Percentiles rank a stretch among this genome's conserved stretches.
These are phyloP conservation scores for Emydura subglobosa DNA, from an alignment of 2,113 vertebrate genomes.

Conservation along the genomic window DNA sequence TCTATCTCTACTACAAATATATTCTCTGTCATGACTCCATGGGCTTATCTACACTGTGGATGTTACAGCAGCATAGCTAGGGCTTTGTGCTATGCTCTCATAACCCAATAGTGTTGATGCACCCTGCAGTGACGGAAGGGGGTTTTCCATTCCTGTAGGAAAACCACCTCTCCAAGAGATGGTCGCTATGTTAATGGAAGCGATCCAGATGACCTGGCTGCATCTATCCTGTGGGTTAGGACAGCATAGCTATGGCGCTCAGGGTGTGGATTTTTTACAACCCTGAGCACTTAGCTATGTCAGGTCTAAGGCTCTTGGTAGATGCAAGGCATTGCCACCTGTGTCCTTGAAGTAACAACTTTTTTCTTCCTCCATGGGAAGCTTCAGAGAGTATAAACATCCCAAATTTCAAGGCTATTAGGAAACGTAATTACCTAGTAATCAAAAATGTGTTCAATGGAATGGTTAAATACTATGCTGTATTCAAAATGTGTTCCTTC, in stretches of 20 bases:
- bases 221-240: neutral
- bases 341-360: neutral
- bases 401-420: neutral
- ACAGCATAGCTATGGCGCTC: neutral
- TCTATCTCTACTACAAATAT: neutral
- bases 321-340: neutral
- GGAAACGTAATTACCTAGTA: neutral
- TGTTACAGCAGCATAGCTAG: neutral
- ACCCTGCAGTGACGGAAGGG: neutral
- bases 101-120: neutral
- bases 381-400: too few relatives aligned
- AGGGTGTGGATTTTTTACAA: too few relatives aligned
- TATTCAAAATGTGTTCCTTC: neutral
- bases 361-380: too few relatives aligned
- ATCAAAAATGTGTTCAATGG: neutral
- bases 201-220: neutral
- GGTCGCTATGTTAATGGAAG: neutral
- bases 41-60: neutral
- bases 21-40: neutral
- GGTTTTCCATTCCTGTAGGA: neutral
- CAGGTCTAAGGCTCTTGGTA: neutral
- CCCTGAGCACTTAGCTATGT: neutral
- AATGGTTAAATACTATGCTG: neutral
- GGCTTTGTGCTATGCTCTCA: neutral
- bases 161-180: neutral